Evolutionary conservation across 2,113 vertebrate species (phyloP).

Genomic region (Takifugu bimaculatus): DNA sequence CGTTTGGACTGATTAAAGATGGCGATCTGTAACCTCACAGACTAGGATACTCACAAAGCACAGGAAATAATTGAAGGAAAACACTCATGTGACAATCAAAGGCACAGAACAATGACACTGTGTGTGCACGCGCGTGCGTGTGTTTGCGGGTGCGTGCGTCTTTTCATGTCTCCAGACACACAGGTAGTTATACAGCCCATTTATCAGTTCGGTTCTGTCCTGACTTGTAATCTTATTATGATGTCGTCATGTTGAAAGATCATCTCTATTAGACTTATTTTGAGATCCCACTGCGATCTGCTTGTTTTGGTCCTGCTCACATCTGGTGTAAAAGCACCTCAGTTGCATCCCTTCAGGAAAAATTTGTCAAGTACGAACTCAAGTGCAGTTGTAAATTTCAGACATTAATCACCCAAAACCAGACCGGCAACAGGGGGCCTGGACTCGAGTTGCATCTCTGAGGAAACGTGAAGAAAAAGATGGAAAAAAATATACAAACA

Average conservation of each 20-base stretch:
- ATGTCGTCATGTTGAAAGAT: not conserved
- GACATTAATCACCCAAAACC: too few relatives aligned
- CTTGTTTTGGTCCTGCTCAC: not conserved
- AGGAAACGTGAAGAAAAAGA: too few relatives aligned
- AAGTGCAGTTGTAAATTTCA: too few relatives aligned
- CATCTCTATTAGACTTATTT: too few relatives aligned
- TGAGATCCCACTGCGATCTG: not conserved
- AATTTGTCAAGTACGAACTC: too few relatives aligned
- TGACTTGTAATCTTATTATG: not conserved
- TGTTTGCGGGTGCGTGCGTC: not conserved
- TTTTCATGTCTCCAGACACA: not conserved
- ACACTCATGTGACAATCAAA: constrained; percentile 53
- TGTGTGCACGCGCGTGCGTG: too few relatives aligned
- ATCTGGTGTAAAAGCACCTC: not conserved
- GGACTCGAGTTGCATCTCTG: too few relatives aligned
- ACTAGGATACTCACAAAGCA: constrained; percentile 12
- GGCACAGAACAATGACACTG: constrained; percentile 26
- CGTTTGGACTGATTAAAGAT: not conserved
- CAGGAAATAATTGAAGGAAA: constrained; percentile 50
- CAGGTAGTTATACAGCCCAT: not conserved
- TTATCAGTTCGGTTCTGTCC: not conserved
- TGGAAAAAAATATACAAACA: too few relatives aligned
- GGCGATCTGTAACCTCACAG: not conserved
- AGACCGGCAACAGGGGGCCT: too few relatives aligned
- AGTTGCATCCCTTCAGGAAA: too few relatives aligned